Conservation (phyloP, 2,888 invertebrate genomes). For the Branchinecta sandiegonensis region DNA sequence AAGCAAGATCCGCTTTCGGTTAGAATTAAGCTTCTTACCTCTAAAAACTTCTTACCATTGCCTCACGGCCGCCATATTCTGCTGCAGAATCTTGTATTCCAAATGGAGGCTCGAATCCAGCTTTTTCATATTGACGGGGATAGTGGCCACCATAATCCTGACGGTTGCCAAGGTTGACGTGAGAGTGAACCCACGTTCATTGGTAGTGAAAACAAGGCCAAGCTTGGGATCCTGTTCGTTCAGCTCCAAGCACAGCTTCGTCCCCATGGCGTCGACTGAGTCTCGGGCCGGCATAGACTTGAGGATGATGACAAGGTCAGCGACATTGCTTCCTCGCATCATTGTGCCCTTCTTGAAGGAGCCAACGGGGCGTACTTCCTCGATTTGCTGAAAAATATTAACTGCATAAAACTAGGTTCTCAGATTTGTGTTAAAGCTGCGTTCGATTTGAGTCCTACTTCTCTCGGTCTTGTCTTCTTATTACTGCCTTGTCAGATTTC, state of each 20-base stretch:
- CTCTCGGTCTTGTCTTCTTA: too few species aligned
- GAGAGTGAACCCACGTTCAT: slow-evolving; percentile 18
- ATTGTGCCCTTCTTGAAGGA: slow-evolving; percentile 97
- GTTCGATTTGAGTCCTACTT: too few species aligned
- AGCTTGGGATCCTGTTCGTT: slow-evolving; percentile 43
- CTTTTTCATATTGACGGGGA: slow-evolving; percentile 83
- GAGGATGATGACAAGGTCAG: slow-evolving; percentile 89
- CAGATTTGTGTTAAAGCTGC: too few species aligned
- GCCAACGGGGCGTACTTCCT: slow-evolving; percentile 91
- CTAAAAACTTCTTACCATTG: slow-evolving; percentile 43
- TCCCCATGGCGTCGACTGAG: slow-evolving; percentile 79
- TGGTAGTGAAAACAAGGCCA: slow-evolving; percentile 26
- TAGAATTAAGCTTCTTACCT: too few species aligned
- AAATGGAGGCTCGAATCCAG: slow-evolving; percentile 71
- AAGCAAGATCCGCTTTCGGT: too few species aligned
- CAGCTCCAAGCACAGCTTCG: slow-evolving; percentile 72
- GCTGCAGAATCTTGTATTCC: slow-evolving; percentile 56
- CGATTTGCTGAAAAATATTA: slow-evolving; percentile 49
- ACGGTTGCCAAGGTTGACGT: slow-evolving; percentile 57
- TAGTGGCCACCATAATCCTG: slow-evolving; percentile 77
- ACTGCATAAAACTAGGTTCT: not conserved
- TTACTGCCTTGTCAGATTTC: too few species aligned
- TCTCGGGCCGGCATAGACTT: slow-evolving; percentile 92
- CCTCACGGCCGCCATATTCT: slow-evolving; percentile 81
- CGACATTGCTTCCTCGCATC: slow-evolving; percentile 85